Conservation (phyloP, 2,113 vertebrate species). For the Dasyprocta punctata region DNA sequence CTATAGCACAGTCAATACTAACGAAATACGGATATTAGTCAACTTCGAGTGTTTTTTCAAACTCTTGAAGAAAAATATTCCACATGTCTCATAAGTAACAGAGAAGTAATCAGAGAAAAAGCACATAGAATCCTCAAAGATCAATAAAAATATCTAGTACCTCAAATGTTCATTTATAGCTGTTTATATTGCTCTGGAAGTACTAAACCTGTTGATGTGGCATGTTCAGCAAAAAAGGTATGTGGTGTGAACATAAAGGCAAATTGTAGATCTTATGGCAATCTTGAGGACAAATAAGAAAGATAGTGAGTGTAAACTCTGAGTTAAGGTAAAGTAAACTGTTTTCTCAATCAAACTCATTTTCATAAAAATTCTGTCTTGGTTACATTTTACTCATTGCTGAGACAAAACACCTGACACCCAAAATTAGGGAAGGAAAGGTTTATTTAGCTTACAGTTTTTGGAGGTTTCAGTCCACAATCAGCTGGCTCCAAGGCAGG, state of each 20-base stretch:
- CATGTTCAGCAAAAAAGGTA: conserved; percentile 38
- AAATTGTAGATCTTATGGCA: conserved; percentile 9
- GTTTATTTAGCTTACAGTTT: too few relatives aligned
- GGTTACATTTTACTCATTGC: too few relatives aligned
- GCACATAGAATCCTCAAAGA: not conserved
- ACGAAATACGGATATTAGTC: not conserved
- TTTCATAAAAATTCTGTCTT: too few relatives aligned
- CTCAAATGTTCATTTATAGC: conserved; percentile 21
- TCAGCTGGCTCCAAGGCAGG: too few relatives aligned
- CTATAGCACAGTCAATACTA: not conserved
- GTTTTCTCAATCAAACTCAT: not conserved
- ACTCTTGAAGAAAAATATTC: not conserved
- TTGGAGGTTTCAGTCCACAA: too few relatives aligned
- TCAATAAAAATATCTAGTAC: not conserved
- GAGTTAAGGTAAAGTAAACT: not conserved
- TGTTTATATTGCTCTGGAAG: not conserved
- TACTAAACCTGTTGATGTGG: not conserved
- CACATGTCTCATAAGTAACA: not conserved
- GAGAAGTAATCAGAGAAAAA: conserved; percentile 2
- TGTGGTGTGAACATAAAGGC: conserved; percentile 38
- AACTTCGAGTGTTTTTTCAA: not conserved
- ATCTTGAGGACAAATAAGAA: conserved; percentile 8
- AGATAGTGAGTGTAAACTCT: not conserved
- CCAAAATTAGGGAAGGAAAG: too few relatives aligned
- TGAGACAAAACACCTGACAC: too few relatives aligned